Conservation (phyloP, 2,797 vertebrate species). For the Sphenopsis melanotis region DNA sequence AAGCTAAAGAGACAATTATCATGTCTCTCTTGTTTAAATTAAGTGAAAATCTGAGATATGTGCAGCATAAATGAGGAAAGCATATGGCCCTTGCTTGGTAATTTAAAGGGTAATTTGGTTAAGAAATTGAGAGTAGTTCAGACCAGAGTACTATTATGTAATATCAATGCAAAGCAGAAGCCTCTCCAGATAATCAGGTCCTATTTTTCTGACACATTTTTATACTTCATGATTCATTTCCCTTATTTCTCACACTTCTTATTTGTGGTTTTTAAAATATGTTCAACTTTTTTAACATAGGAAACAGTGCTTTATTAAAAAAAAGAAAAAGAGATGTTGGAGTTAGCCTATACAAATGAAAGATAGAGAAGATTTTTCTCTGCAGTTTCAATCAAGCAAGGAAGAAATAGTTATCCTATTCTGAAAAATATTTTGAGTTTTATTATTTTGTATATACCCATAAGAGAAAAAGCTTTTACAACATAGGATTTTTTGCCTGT, state of each 20-base stretch:
- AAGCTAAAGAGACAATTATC: slow-evolving; percentile 48
- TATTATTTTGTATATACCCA: background rate
- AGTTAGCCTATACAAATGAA: background rate
- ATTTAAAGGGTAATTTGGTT: slow-evolving; percentile 69
- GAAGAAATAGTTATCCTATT: background rate
- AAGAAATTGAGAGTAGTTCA: slow-evolving; percentile 58
- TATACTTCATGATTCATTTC: slow-evolving; percentile 30
- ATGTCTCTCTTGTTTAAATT: slow-evolving; percentile 62
- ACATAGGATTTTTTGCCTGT: background rate
- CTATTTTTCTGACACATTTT: slow-evolving; percentile 14
- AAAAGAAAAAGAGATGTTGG: background rate
- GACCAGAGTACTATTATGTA: slow-evolving; percentile 37
- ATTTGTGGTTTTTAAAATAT: slow-evolving; percentile 13
- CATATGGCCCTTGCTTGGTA: slow-evolving; percentile 60
- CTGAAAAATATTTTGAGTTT: background rate
- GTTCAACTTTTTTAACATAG: background rate
- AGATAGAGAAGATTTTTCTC: background rate
- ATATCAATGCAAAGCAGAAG: slow-evolving; percentile 62
- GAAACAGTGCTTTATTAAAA: background rate
- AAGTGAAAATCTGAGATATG: slow-evolving; percentile 61
- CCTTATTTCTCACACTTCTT: background rate
- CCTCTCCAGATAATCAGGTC: slow-evolving; percentile 22
- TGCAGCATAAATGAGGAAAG: slow-evolving; percentile 50
- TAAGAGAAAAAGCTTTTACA: background rate
- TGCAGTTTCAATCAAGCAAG: background rate